phyloP scores from a whole-genome alignment of 2,113 vertebrate species.

The Trinectes maculatus region DNA sequence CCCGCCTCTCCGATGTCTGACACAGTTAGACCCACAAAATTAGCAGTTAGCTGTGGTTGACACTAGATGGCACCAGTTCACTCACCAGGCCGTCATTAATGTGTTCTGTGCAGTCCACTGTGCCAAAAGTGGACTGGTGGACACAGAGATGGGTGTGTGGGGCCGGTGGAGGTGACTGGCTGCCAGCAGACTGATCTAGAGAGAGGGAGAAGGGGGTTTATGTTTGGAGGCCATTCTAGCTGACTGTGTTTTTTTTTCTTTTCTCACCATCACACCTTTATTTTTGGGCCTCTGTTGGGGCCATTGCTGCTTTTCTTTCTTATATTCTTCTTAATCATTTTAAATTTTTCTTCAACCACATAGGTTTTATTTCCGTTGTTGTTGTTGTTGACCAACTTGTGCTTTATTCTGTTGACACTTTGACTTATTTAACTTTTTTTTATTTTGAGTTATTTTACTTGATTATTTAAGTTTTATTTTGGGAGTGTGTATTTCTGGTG shows the following conservation, averaged over 20 bases:
- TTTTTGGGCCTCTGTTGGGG: constrained; percentile 70
- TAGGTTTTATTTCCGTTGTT: constrained; percentile 42
- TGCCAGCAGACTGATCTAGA: constrained; percentile 68
- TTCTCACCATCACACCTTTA: constrained; percentile 59
- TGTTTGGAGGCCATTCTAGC: constrained; percentile 64
- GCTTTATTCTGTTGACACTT: constrained; percentile 46
- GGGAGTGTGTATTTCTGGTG: constrained; percentile 16
- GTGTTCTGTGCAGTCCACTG: background rate
- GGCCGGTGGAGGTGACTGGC: constrained; percentile 15
- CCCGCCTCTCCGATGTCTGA: background rate
- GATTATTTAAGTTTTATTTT: constrained; percentile 38
- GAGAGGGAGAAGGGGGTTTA: constrained; percentile 24
- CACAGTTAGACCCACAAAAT: background rate
- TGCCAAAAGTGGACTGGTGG: constrained; percentile 52
- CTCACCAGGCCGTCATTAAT: background rate
- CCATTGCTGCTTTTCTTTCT: constrained; percentile 52
- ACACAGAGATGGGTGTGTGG: constrained; percentile 37
- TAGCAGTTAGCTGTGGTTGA: constrained; percentile 33
- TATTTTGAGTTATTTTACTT: too few species aligned
- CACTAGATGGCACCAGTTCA: constrained; percentile 69
- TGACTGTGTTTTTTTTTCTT: constrained; percentile 51
- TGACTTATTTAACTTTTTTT: too few species aligned
- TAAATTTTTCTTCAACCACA: constrained; percentile 26
- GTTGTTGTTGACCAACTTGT: constrained; percentile 21
- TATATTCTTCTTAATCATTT: constrained; percentile 1